Percentiles rank a stretch among this genome's conserved stretches.
Conservation (phyloP, 2,888 invertebrate genomes). For the Dusona sp. region DNA sequence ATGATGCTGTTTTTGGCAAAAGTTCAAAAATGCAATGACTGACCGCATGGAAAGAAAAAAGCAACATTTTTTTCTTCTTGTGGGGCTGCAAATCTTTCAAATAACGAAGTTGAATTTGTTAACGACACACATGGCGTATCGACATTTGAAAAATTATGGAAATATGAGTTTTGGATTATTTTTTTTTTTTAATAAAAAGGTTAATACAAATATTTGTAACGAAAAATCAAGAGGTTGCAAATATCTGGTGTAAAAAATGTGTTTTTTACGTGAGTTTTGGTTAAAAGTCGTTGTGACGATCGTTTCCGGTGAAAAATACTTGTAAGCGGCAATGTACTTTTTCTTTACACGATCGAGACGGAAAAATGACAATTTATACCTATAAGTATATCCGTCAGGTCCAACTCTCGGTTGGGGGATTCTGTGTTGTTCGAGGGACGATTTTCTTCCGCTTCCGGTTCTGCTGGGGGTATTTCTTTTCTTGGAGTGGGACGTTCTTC, state of each 20-base stretch:
- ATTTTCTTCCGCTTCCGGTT: slow-evolving; percentile 74
- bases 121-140: neutral
- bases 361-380: slow-evolving; percentile 70
- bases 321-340: neutral
- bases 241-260: neutral
- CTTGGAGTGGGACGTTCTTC: slow-evolving; percentile 86
- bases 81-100: neutral
- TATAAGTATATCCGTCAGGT: slow-evolving; percentile 81
- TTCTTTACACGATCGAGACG: neutral
- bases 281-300: neutral
- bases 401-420: slow-evolving; percentile 73
- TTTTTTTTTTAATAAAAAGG: neutral
- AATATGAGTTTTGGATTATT: neutral
- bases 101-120: neutral
- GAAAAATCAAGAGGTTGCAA: too few relatives aligned
- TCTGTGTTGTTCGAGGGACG: slow-evolving; percentile 75
- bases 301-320: neutral
- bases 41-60: neutral
- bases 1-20: neutral
- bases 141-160: neutral
- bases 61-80: neutral
- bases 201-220: too few relatives aligned
- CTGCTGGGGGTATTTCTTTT: slow-evolving; percentile 85
- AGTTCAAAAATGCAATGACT: neutral
- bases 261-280: too few relatives aligned